Conservation (phyloP, 2,797 vertebrate species). For the Enoplosus armatus region DNA sequence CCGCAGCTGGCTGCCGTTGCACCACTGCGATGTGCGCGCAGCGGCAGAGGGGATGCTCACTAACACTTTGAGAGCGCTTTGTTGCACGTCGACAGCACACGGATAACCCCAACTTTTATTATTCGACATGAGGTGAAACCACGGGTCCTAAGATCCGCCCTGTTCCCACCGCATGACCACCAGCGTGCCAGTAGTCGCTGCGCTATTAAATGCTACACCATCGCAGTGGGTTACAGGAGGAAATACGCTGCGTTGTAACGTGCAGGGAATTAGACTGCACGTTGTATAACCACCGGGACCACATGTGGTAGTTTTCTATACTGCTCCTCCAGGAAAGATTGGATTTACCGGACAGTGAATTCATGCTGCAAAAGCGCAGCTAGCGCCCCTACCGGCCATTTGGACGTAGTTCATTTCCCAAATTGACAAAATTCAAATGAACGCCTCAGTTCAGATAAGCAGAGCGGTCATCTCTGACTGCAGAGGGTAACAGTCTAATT, state of each 20-base stretch:
- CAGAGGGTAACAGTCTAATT: conserved; percentile 28
- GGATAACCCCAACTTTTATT: conserved; percentile 74
- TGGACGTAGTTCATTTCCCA: neutral
- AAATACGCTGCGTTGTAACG: fast-evolving
- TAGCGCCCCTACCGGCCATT: conserved; percentile 63
- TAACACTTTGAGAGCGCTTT: conserved; percentile 23
- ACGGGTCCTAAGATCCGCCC: conserved; percentile 78
- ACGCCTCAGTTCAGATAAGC: conserved; percentile 24
- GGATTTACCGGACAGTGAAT: neutral
- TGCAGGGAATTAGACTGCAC: neutral
- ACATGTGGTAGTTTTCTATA: neutral
- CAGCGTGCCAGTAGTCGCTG: neutral
- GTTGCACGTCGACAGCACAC: conserved; percentile 43
- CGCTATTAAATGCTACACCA: fast-evolving
- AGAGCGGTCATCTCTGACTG: conserved; percentile 17
- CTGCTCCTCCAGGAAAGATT: neutral
- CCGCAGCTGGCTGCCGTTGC: conserved; percentile 47
- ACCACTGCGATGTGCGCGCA: conserved; percentile 28
- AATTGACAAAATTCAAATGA: neutral
- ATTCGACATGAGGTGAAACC: conserved; percentile 43
- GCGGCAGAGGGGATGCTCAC: neutral
- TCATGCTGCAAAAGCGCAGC: neutral
- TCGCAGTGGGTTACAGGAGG: fast-evolving
- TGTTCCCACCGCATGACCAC: conserved; percentile 24
- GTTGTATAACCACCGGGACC: neutral